phyloP scores from a whole-genome alignment of 2,888 invertebrate species.

The Calameuta idolon region DNA sequence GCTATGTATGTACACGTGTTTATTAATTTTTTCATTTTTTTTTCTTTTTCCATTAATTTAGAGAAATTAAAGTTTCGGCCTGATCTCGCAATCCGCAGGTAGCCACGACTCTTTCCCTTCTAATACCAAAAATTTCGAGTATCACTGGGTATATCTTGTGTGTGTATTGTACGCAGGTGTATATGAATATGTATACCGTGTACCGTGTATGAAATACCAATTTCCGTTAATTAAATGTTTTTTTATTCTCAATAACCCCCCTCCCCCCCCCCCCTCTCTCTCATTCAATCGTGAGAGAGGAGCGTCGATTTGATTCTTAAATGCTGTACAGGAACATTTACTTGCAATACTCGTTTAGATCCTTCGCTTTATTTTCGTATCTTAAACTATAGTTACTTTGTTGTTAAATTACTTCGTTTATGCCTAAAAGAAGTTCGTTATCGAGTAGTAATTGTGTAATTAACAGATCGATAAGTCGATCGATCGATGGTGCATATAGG shows the following conservation, averaged over 20 bases:
- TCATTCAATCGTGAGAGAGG: conserved; percentile 1
- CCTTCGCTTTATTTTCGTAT: conserved; percentile 38
- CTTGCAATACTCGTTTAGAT: conserved; percentile 49
- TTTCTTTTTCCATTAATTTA: conserved; percentile 46
- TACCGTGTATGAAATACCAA: not conserved
- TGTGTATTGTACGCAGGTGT: conserved; percentile 16
- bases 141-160: conserved; percentile 23
- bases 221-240: not conserved
- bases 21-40: not conserved
- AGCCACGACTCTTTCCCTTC: conserved; percentile 51
- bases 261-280: not conserved
- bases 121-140: conserved; percentile 48
- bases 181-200: not conserved
- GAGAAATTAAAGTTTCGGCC: conserved; percentile 51
- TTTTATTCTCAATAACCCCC: not conserved
- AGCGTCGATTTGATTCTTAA: conserved; percentile 63
- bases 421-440: conserved; percentile 40
- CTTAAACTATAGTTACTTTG: conserved; percentile 47
- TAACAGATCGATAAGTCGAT: conserved; percentile 35
- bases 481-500: conserved; percentile 1
- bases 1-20: conserved; percentile 1
- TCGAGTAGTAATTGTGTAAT: conserved; percentile 40
- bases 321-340: conserved; percentile 66
- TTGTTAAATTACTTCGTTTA: conserved; percentile 49
- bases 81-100: conserved; percentile 28